Evolutionary conservation across 2,113 vertebrate genomes (phyloP).

Genomic region (Aleadryas rufinucha): DNA sequence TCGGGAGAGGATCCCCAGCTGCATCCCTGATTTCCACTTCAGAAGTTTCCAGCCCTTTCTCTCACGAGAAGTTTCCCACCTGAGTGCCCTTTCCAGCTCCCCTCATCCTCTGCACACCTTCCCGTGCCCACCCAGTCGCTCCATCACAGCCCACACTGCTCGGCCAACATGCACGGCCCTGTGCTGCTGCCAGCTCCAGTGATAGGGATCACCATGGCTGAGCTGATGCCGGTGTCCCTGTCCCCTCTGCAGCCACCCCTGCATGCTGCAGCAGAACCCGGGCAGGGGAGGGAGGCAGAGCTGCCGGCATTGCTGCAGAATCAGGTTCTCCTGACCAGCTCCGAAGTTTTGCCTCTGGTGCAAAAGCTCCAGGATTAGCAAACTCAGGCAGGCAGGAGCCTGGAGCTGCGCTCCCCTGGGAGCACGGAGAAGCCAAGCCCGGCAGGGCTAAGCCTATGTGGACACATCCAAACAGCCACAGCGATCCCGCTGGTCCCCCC

Average conservation of each 20-base stretch:
- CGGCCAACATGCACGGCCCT: background rate
- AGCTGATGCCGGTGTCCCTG: background rate
- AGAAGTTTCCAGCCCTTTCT: constrained; percentile 31
- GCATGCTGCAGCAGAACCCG: background rate
- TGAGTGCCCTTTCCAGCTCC: background rate
- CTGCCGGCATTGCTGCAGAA: background rate
- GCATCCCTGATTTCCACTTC: background rate
- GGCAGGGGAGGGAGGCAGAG: background rate
- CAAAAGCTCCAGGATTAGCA: background rate
- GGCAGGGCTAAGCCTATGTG: background rate
- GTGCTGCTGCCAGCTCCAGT: rapidly evolving
- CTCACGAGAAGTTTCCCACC: background rate
- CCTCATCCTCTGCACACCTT: background rate
- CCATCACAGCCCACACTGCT: rapidly evolving
- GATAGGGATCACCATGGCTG: background rate
- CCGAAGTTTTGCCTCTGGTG: constrained; percentile 24
- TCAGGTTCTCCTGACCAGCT: background rate
- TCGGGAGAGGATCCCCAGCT: background rate
- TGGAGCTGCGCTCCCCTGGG: background rate
- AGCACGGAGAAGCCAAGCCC: background rate
- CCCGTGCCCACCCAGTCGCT: rapidly evolving
- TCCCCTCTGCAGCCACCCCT: background rate
- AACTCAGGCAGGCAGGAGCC: background rate
- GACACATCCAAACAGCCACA: background rate
- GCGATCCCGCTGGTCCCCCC: background rate